phyloP scores from a whole-genome alignment of 2,797 vertebrate species.

The Sebastes taczanowskii region DNA sequence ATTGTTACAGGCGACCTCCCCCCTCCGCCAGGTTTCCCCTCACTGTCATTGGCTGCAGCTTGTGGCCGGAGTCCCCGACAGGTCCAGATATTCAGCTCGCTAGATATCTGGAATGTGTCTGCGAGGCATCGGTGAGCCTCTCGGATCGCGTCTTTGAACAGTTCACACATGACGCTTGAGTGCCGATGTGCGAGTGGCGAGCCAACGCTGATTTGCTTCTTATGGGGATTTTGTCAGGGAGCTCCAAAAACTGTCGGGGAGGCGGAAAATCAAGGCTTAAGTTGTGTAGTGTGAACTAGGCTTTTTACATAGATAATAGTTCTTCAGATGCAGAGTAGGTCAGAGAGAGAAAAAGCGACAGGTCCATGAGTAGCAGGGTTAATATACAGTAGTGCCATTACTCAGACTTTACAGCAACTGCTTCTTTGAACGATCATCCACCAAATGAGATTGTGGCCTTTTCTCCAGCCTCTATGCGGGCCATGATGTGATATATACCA shows the following conservation, averaged over 20 bases:
- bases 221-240: too few species aligned
- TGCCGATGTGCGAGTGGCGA: too few species aligned
- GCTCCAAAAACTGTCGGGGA: too few species aligned
- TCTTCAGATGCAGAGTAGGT: neutral
- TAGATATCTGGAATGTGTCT: neutral
- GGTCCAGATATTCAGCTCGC: neutral
- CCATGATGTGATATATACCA: conserved; percentile 25
- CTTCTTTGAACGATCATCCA: conserved; percentile 30
- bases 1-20: neutral
- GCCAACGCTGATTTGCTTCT: too few species aligned
- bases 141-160: neutral
- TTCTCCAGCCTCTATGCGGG: conserved; percentile 12
- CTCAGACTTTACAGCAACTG: conserved; percentile 2
- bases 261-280: too few species aligned
- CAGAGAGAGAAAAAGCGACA: neutral
- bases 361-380: neutral
- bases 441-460: conserved; percentile 27
- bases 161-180: neutral
- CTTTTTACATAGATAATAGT: neutral
- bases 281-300: too few species aligned
- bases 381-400: neutral
- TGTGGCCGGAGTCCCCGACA: neutral
- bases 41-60: neutral
- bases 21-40: neutral
- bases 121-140: neutral